Conservation (phyloP, 2,888 invertebrate species). For the Phalera bucephala region DNA sequence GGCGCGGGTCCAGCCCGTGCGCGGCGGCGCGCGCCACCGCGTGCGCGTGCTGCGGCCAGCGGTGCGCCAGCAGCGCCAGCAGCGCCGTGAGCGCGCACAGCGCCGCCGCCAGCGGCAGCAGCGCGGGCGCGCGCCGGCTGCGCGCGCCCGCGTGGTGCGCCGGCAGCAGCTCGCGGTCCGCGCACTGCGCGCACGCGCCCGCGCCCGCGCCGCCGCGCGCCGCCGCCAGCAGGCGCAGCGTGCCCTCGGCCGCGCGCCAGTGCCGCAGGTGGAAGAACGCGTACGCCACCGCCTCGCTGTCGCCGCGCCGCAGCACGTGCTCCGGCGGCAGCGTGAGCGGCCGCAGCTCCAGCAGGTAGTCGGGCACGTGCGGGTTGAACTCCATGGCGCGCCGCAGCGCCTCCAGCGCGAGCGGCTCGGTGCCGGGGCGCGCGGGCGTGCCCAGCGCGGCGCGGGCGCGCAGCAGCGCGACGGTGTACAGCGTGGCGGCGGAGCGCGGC, state of each 20-base stretch:
- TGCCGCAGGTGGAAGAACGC: constrained; percentile 97
- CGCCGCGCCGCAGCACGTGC: constrained; percentile 97
- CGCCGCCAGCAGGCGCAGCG: constrained; percentile 94
- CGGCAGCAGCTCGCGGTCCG: constrained; percentile 90
- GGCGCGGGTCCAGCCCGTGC: constrained; percentile 31
- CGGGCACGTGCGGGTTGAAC: constrained; percentile 99
- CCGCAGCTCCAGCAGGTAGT: constrained; percentile 97
- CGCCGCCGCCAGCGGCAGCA: constrained; percentile 94
- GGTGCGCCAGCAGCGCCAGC: constrained; percentile 84
- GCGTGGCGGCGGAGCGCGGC: constrained; percentile 97
- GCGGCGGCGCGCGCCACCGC: constrained; percentile 38
- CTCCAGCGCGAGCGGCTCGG: constrained; percentile 6
- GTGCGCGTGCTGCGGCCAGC: constrained; percentile 45
- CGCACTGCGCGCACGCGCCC: constrained; percentile 92
- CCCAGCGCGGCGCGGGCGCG: constrained; percentile 96
- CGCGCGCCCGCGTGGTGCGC: constrained; percentile 93
- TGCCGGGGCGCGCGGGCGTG: constrained; percentile 82
- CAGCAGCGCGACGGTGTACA: constrained; percentile 96
- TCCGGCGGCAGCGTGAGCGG: constrained; percentile 97
- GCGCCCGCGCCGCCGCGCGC: constrained; percentile 94
- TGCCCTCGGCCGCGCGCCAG: constrained; percentile 98
- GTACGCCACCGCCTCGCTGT: constrained; percentile 98
- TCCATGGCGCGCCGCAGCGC: constrained; percentile 93
- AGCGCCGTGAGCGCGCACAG: constrained; percentile 86
- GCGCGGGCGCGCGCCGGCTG: constrained; percentile 88